Evolutionary conservation across 1,140 invertebrate species (phyloP), one percentile per base, ranked within the genome.

Genomic region (Steinernema feltiae): DNA sequence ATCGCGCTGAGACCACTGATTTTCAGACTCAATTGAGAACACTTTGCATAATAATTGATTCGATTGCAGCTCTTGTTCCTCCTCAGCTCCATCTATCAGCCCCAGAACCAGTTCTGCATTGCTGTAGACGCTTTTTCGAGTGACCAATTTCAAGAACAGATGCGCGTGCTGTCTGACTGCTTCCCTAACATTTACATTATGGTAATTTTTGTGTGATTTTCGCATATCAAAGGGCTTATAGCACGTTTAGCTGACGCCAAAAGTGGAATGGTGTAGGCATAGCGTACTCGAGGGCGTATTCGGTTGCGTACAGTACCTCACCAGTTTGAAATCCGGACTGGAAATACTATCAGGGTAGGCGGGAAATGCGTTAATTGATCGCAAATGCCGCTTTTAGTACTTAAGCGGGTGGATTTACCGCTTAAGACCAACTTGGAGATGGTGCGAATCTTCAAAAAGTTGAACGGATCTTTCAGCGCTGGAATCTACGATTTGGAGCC

Each of bases 51-150:
- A n/a, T n/a, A n/a, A n/a, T n/a, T n/a, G n/a, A 46, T n/a, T 46
- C 41, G 7, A 12, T 35, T 73, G 18, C 79, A 80, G 63, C 7
- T 81, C 18, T 29, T 79, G 15, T 72, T 73, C 15, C 32, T 76
- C 1, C 29, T 79, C 0, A 78, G 75, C 31, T 29, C 78, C 18
- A 24, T 79, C 46, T 78, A 79, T 48, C 79, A 79, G 27, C 78
- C 78, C 1, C 78, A 79, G 53, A 79, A 79, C 35, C 21, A 32
- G 1, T 79, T 81, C 69, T 79, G 79, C 70, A 73, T 79, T 46
- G 76, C 79, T 32, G 35, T 80, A 32, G 79, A 80, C 53, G 71
- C 63, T 48, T 72, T 27, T 30, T 0, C 79, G 29, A n/a, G n/a
- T 17, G 2, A 18, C 0, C 17, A 0, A 1, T 80, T 80, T 41